Conservation (phyloP, 2,888 invertebrate species). For the Lysandra coridon region DNA sequence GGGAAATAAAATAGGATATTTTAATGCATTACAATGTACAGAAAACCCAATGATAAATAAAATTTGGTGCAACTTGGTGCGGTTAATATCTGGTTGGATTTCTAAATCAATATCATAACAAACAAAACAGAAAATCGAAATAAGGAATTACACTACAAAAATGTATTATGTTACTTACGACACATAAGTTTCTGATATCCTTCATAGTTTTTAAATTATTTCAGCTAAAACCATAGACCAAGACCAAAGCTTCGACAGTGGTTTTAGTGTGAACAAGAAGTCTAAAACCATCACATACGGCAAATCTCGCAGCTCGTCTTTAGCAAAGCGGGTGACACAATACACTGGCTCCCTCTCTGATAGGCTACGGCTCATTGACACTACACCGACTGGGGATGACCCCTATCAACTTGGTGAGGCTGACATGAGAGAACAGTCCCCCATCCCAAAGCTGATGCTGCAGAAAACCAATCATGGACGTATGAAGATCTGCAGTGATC, state of each 20-base stretch:
- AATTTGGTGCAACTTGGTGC: too few species aligned
- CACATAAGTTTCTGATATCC: not conserved
- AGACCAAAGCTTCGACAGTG: slow-evolving; percentile 50
- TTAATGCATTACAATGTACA: too few species aligned
- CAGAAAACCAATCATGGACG: slow-evolving; percentile 64
- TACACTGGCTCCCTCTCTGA: slow-evolving; percentile 66
- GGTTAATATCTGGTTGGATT: too few species aligned
- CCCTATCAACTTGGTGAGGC: slow-evolving; percentile 73
- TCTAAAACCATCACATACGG: slow-evolving; percentile 66
- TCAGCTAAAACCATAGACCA: slow-evolving; percentile 55
- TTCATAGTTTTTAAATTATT: slow-evolving; percentile 39
- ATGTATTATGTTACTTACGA: not conserved
- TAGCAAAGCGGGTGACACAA: slow-evolving; percentile 52
- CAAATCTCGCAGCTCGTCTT: slow-evolving; percentile 50
- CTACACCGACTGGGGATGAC: slow-evolving; percentile 71
- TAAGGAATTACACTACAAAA: too few species aligned
- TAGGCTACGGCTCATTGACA: slow-evolving; percentile 65
- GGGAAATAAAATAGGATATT: too few species aligned
- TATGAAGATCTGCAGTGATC: slow-evolving; percentile 55
- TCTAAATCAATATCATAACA: too few species aligned
- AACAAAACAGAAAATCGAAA: too few species aligned
- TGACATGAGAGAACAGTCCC: slow-evolving; percentile 72
- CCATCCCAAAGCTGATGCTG: slow-evolving; percentile 71
- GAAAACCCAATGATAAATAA: too few species aligned
- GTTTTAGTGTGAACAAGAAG: slow-evolving; percentile 61